phyloP scores from a whole-genome alignment of 1,140 invertebrate species.

The Rhizoglyphus robini region DNA sequence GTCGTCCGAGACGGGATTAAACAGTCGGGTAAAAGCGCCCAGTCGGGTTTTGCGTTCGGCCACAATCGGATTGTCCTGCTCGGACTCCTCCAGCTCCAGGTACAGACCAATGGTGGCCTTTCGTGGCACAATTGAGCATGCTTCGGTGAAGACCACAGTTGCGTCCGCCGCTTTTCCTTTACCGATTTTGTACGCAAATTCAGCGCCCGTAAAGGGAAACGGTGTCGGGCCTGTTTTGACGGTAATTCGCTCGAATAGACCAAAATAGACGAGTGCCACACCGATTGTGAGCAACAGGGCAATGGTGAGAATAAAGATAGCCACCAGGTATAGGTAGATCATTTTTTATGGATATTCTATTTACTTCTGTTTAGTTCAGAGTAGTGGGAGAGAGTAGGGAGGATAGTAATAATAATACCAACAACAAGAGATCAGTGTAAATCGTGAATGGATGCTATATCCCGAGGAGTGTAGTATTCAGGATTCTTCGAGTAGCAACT shows the following conservation, averaged over 20 bases:
- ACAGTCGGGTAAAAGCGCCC: not conserved
- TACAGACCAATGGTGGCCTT: not conserved
- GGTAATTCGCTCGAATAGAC: not conserved
- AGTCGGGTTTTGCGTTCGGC: not conserved
- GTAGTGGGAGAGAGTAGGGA: too few relatives aligned
- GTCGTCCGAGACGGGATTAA: not conserved
- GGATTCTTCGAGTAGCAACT: too few relatives aligned
- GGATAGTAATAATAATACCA: too few relatives aligned
- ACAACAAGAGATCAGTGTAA: too few relatives aligned
- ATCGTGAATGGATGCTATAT: too few relatives aligned
- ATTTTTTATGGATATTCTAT: too few relatives aligned
- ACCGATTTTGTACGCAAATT: conserved; percentile 14
- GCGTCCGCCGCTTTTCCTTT: conserved; percentile 1
- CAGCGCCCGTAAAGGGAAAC: not conserved
- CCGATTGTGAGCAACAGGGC: not conserved
- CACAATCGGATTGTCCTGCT: not conserved
- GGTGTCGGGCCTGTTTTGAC: not conserved
- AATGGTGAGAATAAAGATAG: not conserved
- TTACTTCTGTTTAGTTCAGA: too few relatives aligned
- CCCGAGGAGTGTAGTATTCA: too few relatives aligned
- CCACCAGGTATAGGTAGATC: not conserved
- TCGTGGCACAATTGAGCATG: not conserved
- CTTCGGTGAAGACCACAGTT: conserved; percentile 14
- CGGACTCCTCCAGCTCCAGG: not conserved
- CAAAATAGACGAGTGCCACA: conserved; percentile 1